Evolutionary conservation across 2,113 vertebrate species (phyloP).

Genomic region (Chionis minor): DNA sequence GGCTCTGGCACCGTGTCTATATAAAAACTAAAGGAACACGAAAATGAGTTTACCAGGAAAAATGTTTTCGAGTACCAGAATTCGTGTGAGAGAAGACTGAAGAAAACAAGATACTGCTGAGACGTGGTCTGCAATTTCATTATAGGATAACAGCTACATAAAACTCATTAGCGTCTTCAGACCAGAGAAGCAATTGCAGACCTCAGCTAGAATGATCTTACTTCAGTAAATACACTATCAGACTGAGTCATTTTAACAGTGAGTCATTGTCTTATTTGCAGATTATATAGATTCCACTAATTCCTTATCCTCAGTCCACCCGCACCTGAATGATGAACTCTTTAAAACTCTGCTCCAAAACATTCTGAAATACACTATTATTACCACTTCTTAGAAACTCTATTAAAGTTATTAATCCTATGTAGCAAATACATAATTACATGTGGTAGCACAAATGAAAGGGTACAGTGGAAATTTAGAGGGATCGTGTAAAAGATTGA

Average conservation of each 20-base stretch:
- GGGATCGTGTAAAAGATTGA: rapidly evolving
- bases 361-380: background rate
- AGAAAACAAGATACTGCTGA: background rate
- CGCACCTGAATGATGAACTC: background rate
- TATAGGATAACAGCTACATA: background rate
- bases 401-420: background rate
- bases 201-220: background rate
- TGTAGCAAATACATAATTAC: background rate
- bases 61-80: background rate
- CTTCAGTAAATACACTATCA: background rate
- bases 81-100: background rate
- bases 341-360: background rate
- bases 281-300: background rate
- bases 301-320: background rate
- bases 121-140: background rate
- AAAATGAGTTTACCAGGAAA: background rate
- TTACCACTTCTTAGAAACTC: background rate
- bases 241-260: background rate
- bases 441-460: background rate
- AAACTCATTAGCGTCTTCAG: background rate
- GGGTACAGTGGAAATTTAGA: background rate
- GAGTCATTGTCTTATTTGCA: background rate
- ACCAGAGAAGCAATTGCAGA: background rate
- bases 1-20: background rate
- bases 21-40: background rate